These are phyloP conservation scores for Auanema freiburgensis DNA, from an alignment of 2,888 invertebrate genomes.

Conservation along the genomic window DNA sequence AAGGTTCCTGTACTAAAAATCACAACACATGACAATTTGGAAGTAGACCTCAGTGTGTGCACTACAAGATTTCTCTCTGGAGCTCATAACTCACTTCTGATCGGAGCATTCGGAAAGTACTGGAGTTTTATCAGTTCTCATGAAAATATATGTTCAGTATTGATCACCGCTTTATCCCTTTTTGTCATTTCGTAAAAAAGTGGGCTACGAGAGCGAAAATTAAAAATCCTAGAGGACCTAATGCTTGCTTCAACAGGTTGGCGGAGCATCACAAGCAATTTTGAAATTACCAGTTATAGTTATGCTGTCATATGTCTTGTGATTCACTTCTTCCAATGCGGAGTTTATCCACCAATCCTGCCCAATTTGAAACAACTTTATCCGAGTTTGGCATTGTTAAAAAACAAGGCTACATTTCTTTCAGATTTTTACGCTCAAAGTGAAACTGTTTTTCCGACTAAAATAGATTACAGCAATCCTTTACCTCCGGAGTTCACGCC, in stretches of 20 bases:
- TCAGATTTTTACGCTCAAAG: conserved; percentile 26
- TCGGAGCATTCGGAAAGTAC: conserved; percentile 19
- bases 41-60: conserved; percentile 36
- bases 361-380: conserved; percentile 52
- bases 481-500: conserved; percentile 23
- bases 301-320: conserved; percentile 60
- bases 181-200: conserved; percentile 32
- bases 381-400: conserved; percentile 13
- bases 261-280: neutral
- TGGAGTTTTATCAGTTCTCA: neutral
- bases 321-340: conserved; percentile 61
- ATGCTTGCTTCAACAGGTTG: conserved; percentile 43
- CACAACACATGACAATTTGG: conserved; percentile 25
- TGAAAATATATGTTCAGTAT: conserved; percentile 12
- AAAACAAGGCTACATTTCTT: neutral
- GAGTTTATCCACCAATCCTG: conserved; percentile 51
- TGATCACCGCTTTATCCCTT: conserved; percentile 24
- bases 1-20: conserved; percentile 40
- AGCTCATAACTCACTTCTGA: conserved; percentile 39
- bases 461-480: conserved; percentile 27
- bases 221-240: conserved; percentile 29
- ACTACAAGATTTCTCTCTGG: conserved; percentile 34
- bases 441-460: conserved; percentile 21
- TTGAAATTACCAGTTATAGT: conserved; percentile 29
- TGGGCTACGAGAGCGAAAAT: conserved; percentile 37